Evolutionary conservation across 1,140 invertebrate species (phyloP).

Genomic region (Bombus soroeensis): DNA sequence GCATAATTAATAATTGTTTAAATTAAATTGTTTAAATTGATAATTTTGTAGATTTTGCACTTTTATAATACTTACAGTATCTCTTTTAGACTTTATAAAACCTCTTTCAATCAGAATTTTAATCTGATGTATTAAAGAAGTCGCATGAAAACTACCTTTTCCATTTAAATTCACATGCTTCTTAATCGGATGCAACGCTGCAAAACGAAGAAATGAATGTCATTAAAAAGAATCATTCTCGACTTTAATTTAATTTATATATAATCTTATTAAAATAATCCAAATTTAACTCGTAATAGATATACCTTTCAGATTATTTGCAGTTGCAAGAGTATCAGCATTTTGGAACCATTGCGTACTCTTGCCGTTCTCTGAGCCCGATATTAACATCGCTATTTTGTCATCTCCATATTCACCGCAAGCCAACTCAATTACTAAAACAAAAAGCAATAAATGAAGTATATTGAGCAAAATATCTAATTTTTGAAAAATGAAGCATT

Average conservation of each 20-base stretch:
- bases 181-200: constrained; percentile 63
- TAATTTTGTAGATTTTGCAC: background rate
- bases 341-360: constrained; percentile 88
- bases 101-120: constrained; percentile 87
- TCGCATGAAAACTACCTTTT: constrained; percentile 85
- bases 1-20: no score
- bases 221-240: background rate
- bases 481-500: background rate
- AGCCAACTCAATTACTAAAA: constrained; percentile 93
- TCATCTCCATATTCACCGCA: constrained; percentile 94
- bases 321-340: constrained; percentile 81
- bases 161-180: constrained; percentile 2
- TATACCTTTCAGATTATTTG: constrained; percentile 84
- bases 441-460: background rate
- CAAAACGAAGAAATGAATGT: background rate
- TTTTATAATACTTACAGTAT: constrained; percentile 83
- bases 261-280: background rate
- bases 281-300: background rate
- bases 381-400: constrained; percentile 88
- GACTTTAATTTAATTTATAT: background rate
- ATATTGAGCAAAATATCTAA: background rate
- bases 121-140: constrained; percentile 87
- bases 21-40: background rate
- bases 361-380: constrained; percentile 89
- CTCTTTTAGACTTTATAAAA: constrained; percentile 88